These are phyloP conservation scores for Stenodema calcarata DNA, from an alignment of 2,888 invertebrate species.

Conservation along the genomic window DNA sequence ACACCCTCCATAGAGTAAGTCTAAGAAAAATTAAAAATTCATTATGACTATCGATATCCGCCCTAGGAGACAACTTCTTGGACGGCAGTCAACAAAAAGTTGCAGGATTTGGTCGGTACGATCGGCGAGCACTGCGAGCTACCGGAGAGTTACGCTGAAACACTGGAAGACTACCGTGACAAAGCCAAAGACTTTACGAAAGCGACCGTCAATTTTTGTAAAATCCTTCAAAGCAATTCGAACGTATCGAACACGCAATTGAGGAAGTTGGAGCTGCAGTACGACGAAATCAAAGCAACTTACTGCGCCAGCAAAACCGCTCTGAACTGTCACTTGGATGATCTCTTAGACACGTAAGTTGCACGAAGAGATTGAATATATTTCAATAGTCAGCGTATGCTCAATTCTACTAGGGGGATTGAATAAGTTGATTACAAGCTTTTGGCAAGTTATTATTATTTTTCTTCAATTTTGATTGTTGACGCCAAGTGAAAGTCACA, in stretches of 20 bases:
- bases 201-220: conserved; percentile 50
- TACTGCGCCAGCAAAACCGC: conserved; percentile 47
- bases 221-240: conserved; percentile 43
- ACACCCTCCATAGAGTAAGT: too few relatives aligned
- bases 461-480: too few relatives aligned
- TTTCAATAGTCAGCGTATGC: too few relatives aligned
- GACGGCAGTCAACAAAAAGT: conserved; percentile 37
- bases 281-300: conserved; percentile 47
- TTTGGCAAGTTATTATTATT: too few relatives aligned
- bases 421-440: too few relatives aligned
- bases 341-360: conserved; percentile 48
- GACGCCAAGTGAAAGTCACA: too few relatives aligned
- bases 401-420: too few relatives aligned
- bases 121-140: conserved; percentile 45
- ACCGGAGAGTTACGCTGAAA: conserved; percentile 28
- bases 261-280: conserved; percentile 49
- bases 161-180: conserved; percentile 46
- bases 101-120: conserved; percentile 41
- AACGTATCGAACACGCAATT: conserved; percentile 47
- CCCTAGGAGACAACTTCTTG: conserved; percentile 33
- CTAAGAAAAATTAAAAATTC: too few relatives aligned
- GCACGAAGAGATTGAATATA: too few relatives aligned
- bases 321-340: conserved; percentile 32
- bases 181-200: conserved; percentile 43
- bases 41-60: not conserved